Evolutionary conservation across 30 jellyfish, hydroid and myxozoan genomes (phyloP), one percentile per base, ranked within the genome.

Genomic region (Aurelia sp.): DNA sequence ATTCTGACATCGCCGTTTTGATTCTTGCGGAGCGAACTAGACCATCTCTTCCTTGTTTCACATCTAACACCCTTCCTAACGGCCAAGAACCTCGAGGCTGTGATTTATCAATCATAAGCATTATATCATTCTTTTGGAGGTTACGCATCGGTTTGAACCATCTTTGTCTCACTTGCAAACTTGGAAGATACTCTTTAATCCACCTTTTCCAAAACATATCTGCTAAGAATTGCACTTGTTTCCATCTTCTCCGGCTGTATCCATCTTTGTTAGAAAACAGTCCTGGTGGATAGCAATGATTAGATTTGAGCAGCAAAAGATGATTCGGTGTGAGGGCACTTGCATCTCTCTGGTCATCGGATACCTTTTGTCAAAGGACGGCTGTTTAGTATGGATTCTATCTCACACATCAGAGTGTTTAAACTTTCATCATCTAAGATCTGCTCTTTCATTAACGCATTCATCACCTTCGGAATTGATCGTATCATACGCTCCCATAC

Each of bases 401-500:
- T 84, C 65, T 88, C 97, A 52, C 91, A 71, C 61, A 88, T 15
- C 27, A 88, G 72, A 8, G 97, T 88, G 16, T 40, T 67, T 48
- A 88, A 30, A 12, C 85, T 72, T 64, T 88, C 92, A 80, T 88
- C 97, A 58, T 75, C 71, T 33, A 88, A 21, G n/a, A 65, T n/a
- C 51, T 79, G 92, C 69, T 71, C 73, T 8, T 57, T 55, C 16
- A 90, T 40, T 0, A 82, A 10, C 1, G 87, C 86, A 13, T 41
- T 33, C 65, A 82, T 64, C 27, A 66, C 48, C 67, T 63, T 81
- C 67, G 93, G 71, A 17, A 81, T 65, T 18, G 86, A 38, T 22
- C 93, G 74, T 2, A 89, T 89, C n/a, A 71, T 48, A 11, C 93
- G 86, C 58, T 89, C 97, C 92, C 90, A 89, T 0, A 81, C 93